Evolutionary conservation across 1,140 invertebrate species (phyloP), one percentile per base, ranked within the genome.

Genomic region (Caenorhabditis tropicalis): DNA sequence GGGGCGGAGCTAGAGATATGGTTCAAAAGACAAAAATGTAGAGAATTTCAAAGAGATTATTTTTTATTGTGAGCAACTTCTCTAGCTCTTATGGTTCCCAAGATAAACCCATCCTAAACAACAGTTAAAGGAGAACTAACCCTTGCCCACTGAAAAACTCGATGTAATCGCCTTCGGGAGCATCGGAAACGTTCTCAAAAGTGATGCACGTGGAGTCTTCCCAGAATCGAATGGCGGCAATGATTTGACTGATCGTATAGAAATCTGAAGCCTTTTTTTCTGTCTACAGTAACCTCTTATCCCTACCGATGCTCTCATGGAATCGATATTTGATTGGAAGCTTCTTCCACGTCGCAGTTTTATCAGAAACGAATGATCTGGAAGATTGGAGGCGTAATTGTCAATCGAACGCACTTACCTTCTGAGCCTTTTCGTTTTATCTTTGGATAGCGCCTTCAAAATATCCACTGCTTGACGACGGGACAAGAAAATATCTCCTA

Each of bases 141-240:
- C 89, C 89, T 36, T 91, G 88, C 43, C 89, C 89, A 56, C 90
- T 89, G 86, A 90, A 90, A 85, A 90, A 90, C 58, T 90, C 89
- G 48, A 90, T 88, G 80, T 89, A 88, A 46, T 90, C 88, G 31
- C 86, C 82, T n/a, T 85, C 86, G 21, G 81, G 60, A 24, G 82
- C 53, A 51, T 91, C 89, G 12, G 80, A 51, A 12, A 87, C 82
- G 70, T 90, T 89, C 53, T 90, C 83, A 82, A 90, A 90, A 10
- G 36, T 81, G 36, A 90, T 49, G 74, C 89, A 90, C 1, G 89
- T 91, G 31, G 86, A 86, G 48, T 88, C 87, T 79, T 91, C 84
- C 89, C 89, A 90, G 82, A 85, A 91, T 58, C 87, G 83, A 16
- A 90, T 74, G 0, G 90, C 89, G 36, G 85, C 80, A 33, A 91